These are phyloP conservation scores for Enteromius unitaeniatus DNA, from an alignment of 2,797 vertebrate genomes.

Conservation along the genomic window DNA sequence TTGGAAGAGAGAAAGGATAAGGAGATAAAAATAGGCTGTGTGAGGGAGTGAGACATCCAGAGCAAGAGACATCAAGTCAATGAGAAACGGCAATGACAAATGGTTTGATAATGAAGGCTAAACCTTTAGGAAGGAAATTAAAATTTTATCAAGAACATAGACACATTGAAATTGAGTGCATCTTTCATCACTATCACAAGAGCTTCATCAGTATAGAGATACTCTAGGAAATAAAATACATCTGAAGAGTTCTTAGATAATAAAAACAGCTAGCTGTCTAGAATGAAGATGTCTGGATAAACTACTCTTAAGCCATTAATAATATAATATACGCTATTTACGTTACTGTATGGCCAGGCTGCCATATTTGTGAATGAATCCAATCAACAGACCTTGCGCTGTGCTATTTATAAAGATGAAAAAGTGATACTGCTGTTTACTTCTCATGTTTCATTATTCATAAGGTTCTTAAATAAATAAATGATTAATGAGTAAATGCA, in stretches of 20 bases:
- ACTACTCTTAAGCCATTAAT: background rate
- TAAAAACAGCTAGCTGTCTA: background rate
- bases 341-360: background rate
- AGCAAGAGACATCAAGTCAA: constrained; percentile 32
- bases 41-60: constrained; percentile 47
- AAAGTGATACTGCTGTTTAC: background rate
- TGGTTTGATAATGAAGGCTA: constrained; percentile 34
- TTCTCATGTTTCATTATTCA: background rate
- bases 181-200: constrained; percentile 22
- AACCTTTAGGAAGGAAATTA: constrained; percentile 36
- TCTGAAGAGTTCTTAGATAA: background rate
- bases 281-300: constrained; percentile 1
- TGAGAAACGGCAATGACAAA: constrained; percentile 57
- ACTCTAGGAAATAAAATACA: constrained; percentile 2
- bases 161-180: constrained; percentile 27
- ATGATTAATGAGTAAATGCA: background rate
- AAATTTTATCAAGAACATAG: constrained; percentile 15
- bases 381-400: background rate
- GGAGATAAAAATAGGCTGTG: constrained; percentile 24
- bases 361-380: background rate
- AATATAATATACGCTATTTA: background rate
- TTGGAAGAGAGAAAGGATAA: background rate
- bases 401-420: background rate
- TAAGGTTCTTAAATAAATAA: background rate
- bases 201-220: constrained; percentile 20